These are phyloP conservation scores for human (Homo sapiens) DNA, from an alignment of 2,113 vertebrate genomes.

Conservation along the genomic window DNA sequence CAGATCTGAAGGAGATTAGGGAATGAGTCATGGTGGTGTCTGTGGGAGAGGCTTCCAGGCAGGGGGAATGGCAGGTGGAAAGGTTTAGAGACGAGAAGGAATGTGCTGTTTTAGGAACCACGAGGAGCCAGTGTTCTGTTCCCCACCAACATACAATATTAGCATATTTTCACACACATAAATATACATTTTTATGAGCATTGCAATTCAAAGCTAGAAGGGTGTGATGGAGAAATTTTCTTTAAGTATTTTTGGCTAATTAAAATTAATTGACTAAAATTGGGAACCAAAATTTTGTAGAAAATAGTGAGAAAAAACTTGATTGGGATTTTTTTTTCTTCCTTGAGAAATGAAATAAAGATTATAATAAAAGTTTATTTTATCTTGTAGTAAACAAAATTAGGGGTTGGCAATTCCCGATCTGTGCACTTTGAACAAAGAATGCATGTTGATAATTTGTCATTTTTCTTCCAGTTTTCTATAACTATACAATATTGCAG, in stretches of 20 bases:
- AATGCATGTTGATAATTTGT: fast-evolving
- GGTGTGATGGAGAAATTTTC: background rate
- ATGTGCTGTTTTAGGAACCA: background rate
- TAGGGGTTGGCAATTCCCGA: background rate
- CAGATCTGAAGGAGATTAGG: background rate
- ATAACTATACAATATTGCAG: fast-evolving
- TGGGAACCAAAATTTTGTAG: background rate
- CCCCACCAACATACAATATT: background rate
- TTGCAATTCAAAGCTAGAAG: background rate
- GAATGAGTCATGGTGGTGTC: background rate
- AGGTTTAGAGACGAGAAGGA: background rate
- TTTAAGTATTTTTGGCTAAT: background rate
- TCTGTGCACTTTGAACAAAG: background rate
- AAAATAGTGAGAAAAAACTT: too few relatives aligned
- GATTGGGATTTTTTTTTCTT: background rate
- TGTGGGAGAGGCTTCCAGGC: background rate
- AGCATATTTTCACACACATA: background rate
- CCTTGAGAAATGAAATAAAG: background rate
- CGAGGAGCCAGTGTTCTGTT: background rate
- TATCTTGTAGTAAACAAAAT: background rate
- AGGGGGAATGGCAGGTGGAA: background rate
- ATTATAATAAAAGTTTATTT: background rate
- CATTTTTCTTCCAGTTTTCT: background rate
- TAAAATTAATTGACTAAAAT: background rate
- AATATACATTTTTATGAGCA: background rate